Percentiles rank a stretch among this genome's conserved stretches.
Conservation (phyloP, 2,797 vertebrate species). For the Brachymystax lenok region DNA sequence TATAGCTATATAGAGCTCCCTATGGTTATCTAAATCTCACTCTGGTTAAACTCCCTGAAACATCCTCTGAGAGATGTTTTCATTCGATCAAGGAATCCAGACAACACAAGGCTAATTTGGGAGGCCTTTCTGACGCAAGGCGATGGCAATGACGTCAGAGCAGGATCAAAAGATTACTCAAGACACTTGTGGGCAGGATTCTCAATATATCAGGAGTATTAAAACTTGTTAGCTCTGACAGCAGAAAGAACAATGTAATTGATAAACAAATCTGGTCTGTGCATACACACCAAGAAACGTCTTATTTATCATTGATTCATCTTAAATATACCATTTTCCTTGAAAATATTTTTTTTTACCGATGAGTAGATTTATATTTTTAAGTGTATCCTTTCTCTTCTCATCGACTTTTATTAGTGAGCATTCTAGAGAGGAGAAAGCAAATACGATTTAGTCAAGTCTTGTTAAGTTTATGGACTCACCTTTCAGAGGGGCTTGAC, state of each 20-base stretch:
- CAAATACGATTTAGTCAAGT: conserved; percentile 39
- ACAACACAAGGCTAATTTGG: conserved; percentile 52
- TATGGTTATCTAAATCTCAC: no score
- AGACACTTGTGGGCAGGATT: conserved; percentile 24
- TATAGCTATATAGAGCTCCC: no score
- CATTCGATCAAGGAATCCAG: conserved; percentile 53
- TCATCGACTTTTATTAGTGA: conserved; percentile 54
- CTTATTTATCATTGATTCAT: neutral
- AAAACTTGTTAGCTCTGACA: conserved; percentile 6
- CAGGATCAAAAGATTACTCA: conserved; percentile 41
- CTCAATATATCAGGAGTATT: conserved; percentile 1
- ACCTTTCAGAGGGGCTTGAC: conserved; percentile 37
- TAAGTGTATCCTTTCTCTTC: conserved; percentile 57
- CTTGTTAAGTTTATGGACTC: conserved; percentile 20
- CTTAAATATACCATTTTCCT: neutral
- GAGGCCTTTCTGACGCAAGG: conserved; percentile 34
- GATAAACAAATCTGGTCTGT: conserved; percentile 14
- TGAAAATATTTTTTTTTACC: neutral
- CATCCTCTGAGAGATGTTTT: conserved; percentile 42
- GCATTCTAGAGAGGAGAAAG: conserved; percentile 29
- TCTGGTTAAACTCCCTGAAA: conserved; percentile 11
- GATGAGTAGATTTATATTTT: neutral
- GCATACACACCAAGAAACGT: neutral
- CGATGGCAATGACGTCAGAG: conserved; percentile 16
- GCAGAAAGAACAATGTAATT: neutral